Conservation (phyloP, 2,888 invertebrate genomes). For the Drosophila eohydei region DNA sequence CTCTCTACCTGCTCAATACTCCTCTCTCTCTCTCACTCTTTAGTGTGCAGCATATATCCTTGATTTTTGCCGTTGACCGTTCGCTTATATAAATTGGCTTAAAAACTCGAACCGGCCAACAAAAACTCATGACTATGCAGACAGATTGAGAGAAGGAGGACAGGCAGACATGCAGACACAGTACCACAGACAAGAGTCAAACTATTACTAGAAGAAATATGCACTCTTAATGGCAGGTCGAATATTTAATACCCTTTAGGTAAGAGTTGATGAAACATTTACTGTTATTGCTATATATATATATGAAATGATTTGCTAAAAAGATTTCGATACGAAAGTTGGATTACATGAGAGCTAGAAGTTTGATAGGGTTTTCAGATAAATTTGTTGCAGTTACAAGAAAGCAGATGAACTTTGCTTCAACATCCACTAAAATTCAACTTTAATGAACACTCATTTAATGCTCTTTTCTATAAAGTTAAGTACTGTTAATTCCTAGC, state of each 20-base stretch:
- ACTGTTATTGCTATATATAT: not conserved
- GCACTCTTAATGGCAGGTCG: not conserved
- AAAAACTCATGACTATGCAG: slow-evolving; percentile 78
- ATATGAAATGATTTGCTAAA: too few relatives aligned
- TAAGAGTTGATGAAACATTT: not conserved
- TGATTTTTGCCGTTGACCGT: slow-evolving; percentile 20
- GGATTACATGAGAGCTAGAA: too few relatives aligned
- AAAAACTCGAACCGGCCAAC: slow-evolving; percentile 69
- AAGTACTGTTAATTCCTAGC: too few relatives aligned
- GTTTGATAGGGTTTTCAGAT: too few relatives aligned
- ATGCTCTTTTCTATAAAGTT: too few relatives aligned
- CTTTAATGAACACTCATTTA: too few relatives aligned
- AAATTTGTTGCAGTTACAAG: too few relatives aligned
- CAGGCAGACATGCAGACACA: slow-evolving; percentile 8
- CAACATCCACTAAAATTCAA: too few relatives aligned
- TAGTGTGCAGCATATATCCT: slow-evolving; percentile 4
- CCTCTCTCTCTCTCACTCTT: not conserved
- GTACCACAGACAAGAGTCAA: slow-evolving; percentile 33
- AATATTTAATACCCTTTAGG: not conserved
- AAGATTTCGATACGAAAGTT: too few relatives aligned
- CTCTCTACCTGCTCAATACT: not conserved
- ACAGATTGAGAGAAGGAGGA: slow-evolving; percentile 5
- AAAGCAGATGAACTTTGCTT: too few relatives aligned
- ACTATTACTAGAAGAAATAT: slow-evolving; percentile 60
- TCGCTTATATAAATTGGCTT: slow-evolving; percentile 73